These are phyloP conservation scores for Pelecanus crispus DNA, from an alignment of 2,113 vertebrate species.

Conservation along the genomic window DNA sequence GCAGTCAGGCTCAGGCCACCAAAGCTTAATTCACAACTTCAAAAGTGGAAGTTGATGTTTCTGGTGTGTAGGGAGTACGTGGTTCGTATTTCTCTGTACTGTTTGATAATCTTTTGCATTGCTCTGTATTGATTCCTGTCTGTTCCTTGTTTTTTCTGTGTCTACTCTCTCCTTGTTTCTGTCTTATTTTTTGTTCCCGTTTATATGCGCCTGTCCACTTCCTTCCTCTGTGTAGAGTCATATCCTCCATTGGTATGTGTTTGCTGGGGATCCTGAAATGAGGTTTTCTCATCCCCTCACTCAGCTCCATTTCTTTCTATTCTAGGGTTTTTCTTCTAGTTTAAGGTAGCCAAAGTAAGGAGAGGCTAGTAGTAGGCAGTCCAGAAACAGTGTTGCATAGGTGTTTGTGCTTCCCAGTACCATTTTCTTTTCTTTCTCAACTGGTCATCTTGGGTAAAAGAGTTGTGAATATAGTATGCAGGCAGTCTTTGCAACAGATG, in stretches of 20 bases:
- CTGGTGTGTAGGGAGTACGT: neutral
- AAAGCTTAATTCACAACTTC: neutral
- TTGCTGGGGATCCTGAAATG: neutral
- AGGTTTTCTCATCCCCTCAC: neutral
- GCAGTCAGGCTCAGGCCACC: neutral
- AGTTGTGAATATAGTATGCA: neutral
- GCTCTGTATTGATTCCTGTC: neutral
- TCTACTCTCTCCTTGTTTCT: neutral
- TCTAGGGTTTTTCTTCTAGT: neutral
- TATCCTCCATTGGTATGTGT: neutral
- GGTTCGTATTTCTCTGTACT: neutral
- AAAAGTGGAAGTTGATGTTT: neutral
- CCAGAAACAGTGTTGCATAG: neutral
- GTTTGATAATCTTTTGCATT: neutral
- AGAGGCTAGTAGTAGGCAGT: neutral
- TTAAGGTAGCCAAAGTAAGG: neutral
- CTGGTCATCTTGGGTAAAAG: neutral
- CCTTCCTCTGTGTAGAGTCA: neutral
- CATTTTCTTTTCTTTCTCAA: neutral
- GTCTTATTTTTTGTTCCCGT: neutral
- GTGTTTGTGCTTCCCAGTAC: neutral
- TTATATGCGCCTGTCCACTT: neutral
- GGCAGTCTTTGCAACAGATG: neutral
- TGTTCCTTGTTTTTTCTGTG: neutral
- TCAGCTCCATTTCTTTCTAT: neutral